phyloP scores from a whole-genome alignment of 2,113 vertebrate genomes.

The Saccopteryx bilineata region DNA sequence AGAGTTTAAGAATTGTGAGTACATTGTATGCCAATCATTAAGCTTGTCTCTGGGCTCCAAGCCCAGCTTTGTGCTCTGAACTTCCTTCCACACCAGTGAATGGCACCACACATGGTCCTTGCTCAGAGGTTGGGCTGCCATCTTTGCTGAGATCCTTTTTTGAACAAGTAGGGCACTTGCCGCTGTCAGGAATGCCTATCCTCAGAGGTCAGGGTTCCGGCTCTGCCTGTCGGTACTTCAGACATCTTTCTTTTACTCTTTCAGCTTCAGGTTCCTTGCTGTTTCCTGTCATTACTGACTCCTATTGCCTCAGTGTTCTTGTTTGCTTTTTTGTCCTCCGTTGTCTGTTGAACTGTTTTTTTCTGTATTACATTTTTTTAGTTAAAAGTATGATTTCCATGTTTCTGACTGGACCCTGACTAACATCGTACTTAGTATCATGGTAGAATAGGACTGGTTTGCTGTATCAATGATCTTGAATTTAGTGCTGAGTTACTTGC shows the following conservation, averaged over 20 bases:
- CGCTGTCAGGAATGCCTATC: not conserved
- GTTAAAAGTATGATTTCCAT: not conserved
- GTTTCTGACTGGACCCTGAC: not conserved
- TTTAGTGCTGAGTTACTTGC: not conserved
- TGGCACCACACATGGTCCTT: not conserved
- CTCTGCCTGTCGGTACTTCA: not conserved
- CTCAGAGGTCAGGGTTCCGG: not conserved
- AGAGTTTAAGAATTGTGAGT: not conserved
- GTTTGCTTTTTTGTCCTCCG: not conserved
- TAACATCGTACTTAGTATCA: not conserved
- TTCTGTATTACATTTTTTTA: not conserved
- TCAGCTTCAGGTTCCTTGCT: not conserved
- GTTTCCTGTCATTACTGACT: not conserved
- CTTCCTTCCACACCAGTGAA: not conserved
- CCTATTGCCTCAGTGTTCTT: not conserved
- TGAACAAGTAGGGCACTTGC: not conserved
- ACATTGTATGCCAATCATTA: not conserved
- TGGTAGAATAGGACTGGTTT: not conserved
- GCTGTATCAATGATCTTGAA: not conserved
- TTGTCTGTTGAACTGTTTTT: not conserved
- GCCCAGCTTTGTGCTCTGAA: not conserved
- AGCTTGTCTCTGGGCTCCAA: not conserved
- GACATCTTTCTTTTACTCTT: not conserved
- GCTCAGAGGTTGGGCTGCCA: not conserved
- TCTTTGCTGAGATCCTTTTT: too few relatives aligned